Percentiles rank a stretch among this genome's conserved stretches.
phyloP scores from a whole-genome alignment of 2,797 vertebrate species.

The Acipenser transmontanus region DNA sequence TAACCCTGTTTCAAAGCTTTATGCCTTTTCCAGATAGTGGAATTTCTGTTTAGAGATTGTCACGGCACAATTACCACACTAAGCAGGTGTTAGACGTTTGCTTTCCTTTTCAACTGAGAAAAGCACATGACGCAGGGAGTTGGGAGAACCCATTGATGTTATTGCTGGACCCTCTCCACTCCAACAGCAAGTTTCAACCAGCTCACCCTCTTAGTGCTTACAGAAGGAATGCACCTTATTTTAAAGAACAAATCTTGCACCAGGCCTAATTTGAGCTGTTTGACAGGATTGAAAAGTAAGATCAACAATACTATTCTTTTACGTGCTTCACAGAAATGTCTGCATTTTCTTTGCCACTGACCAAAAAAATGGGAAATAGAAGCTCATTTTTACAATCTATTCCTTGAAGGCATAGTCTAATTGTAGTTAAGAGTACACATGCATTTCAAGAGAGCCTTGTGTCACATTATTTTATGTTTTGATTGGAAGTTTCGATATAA shows the following conservation, averaged over 20 bases:
- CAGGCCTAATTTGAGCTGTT: background rate
- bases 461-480: no score
- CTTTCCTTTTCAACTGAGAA: background rate
- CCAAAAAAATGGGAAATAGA: background rate
- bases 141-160: background rate
- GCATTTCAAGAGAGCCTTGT: no score
- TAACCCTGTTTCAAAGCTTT: background rate
- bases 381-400: background rate
- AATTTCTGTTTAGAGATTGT: background rate
- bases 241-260: background rate
- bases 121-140: background rate
- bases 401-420: background rate
- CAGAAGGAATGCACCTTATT: background rate
- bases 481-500: no score
- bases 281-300: slow-evolving; percentile 8
- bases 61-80: background rate
- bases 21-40: background rate
- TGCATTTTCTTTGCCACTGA: background rate
- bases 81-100: background rate
- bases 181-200: background rate
- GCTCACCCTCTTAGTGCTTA: slow-evolving; percentile 1
- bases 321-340: background rate
- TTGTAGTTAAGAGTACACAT: no score
- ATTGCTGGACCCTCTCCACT: background rate
- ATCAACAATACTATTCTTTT: background rate